A percentile compares a stretch with the other conserved stretches of the same genome.
These are phyloP conservation scores for Meloidogyne chitwoodi DNA, from an alignment of 1,140 invertebrate species.

Conservation along the genomic window DNA sequence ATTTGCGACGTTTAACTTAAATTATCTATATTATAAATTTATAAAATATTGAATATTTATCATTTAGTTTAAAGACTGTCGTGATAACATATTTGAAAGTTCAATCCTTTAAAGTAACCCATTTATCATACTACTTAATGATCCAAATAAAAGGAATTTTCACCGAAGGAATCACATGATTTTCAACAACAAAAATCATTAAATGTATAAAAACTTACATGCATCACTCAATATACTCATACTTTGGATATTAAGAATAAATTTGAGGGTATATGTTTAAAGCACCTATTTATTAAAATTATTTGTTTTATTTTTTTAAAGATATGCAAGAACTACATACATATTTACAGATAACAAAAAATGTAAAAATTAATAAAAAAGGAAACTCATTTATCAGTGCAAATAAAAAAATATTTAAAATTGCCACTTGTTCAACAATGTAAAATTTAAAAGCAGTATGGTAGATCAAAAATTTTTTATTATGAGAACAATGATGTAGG, in stretches of 20 bases:
- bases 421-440: background rate
- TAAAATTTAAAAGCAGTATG: background rate
- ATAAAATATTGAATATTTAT: too few species aligned
- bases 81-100: too few species aligned
- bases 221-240: background rate
- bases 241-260: background rate
- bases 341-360: too few species aligned
- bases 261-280: too few species aligned
- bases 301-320: too few species aligned
- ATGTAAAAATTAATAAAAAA: background rate
- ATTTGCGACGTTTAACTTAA: slow-evolving; percentile 10
- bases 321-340: background rate
- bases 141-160: too few species aligned
- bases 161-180: too few species aligned
- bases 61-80: too few species aligned
- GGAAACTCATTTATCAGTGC: background rate
- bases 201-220: background rate
- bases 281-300: too few species aligned
- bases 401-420: background rate
- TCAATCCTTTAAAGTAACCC: too few species aligned
- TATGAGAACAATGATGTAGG: background rate
- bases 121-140: too few species aligned
- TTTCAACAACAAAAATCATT: too few species aligned
- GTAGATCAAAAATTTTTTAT: background rate
- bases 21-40: background rate